Evolutionary conservation across 37 sponge, comb jelly and placozoan genomes (phyloP).

Genomic region (Cladorhizidae sp.): DNA sequence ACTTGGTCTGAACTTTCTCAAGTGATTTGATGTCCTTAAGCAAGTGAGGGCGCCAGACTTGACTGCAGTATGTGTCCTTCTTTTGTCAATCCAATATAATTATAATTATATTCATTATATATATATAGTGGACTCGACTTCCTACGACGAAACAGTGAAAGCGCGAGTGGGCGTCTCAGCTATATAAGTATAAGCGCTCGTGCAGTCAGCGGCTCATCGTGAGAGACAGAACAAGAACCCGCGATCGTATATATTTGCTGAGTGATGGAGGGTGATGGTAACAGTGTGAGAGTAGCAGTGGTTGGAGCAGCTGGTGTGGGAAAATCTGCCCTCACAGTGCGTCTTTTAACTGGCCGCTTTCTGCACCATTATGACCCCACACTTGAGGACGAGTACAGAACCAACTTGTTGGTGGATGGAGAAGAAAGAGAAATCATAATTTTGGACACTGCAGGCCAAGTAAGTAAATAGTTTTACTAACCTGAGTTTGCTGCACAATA

Average conservation of each 20-base stretch:
- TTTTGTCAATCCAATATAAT: no score
- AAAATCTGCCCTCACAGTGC: constrained; percentile 72
- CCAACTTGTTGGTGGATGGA: not conserved
- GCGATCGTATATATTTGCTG: not conserved
- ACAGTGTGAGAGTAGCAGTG: constrained; percentile 28
- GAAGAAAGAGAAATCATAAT: constrained; percentile 12
- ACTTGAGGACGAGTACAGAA: constrained; percentile 36
- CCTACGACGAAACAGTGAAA: no score
- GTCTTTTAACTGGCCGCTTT: constrained; percentile 57
- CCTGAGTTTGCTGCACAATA: not conserved
- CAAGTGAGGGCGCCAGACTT: no score
- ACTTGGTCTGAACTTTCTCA: no score
- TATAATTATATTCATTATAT: no score
- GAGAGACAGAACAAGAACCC: no score
- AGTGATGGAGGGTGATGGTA: not conserved
- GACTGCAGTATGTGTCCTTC: no score
- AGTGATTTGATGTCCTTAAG: no score
- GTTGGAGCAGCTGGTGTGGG: constrained; percentile 70
- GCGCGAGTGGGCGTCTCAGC: no score
- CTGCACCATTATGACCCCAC: constrained; percentile 74
- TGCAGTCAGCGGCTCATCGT: no score
- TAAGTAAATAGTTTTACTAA: not conserved
- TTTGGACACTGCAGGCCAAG: constrained; percentile 62
- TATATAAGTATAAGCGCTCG: no score
- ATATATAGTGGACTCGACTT: no score